Conservation (phyloP, 2,888 invertebrate genomes). For the Philereme transversata region DNA sequence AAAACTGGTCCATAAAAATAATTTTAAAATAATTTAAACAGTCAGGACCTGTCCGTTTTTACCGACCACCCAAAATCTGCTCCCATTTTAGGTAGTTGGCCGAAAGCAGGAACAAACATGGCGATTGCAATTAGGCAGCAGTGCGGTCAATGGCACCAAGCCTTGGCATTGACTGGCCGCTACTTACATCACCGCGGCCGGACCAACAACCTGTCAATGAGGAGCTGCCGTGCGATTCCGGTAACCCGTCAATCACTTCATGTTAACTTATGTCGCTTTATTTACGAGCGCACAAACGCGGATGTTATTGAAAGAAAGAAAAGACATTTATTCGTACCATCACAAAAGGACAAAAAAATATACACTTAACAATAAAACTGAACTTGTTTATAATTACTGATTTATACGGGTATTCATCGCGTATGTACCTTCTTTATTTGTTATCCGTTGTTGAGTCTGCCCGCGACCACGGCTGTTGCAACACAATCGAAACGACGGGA, state of each 20-base stretch:
- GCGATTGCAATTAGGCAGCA: conserved; percentile 51
- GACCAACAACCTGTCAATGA: conserved; percentile 39
- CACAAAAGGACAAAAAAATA: too few relatives aligned
- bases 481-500: too few relatives aligned
- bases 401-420: too few relatives aligned
- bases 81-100: conserved; percentile 37
- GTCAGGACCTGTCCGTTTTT: conserved; percentile 11
- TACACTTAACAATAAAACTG: too few relatives aligned
- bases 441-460: too few relatives aligned
- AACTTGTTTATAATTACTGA: too few relatives aligned
- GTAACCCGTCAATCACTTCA: neutral
- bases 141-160: conserved; percentile 59
- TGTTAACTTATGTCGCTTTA: neutral
- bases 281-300: too few relatives aligned
- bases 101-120: conserved; percentile 43
- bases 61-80: conserved; percentile 27
- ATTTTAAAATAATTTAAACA: conserved; percentile 1
- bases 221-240: conserved; percentile 8
- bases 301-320: too few relatives aligned
- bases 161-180: conserved; percentile 66
- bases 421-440: too few relatives aligned
- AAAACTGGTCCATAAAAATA: conserved; percentile 18
- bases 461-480: too few relatives aligned
- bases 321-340: too few relatives aligned
- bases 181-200: conserved; percentile 55